Evolutionary conservation across 2,888 invertebrate species (phyloP).

Genomic region (Nycteola revayana): DNA sequence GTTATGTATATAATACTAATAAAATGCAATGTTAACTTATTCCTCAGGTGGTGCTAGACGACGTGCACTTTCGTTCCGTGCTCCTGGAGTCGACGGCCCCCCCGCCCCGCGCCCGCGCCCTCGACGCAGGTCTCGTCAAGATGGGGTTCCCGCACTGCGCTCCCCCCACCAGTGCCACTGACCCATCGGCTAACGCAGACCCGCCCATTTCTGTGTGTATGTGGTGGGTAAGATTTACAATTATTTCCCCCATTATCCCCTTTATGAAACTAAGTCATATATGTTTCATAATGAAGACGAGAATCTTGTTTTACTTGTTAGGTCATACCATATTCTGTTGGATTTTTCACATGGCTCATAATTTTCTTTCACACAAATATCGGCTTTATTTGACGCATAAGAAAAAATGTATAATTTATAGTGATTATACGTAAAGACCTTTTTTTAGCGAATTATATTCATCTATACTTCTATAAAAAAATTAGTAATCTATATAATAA

Average conservation of each 20-base stretch:
- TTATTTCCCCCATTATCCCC: background rate
- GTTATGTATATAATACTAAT: no score
- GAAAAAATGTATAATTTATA: no score
- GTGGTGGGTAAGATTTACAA: slow-evolving; percentile 83
- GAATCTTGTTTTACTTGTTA: background rate
- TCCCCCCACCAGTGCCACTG: slow-evolving; percentile 77
- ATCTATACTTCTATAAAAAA: no score
- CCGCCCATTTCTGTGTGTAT: slow-evolving; percentile 94
- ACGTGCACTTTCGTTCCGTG: slow-evolving; percentile 85
- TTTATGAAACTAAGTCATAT: background rate
- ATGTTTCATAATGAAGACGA: background rate
- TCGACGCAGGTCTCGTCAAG: slow-evolving; percentile 92
- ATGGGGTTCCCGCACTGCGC: slow-evolving; percentile 97
- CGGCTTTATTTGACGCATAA: no score
- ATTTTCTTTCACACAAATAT: no score
- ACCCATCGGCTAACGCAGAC: slow-evolving; percentile 66
- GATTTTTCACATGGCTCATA: no score
- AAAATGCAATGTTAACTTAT: no score
- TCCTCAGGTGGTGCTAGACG: slow-evolving; percentile 86
- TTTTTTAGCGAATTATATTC: no score
- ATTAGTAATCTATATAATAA: no score
- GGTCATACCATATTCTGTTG: slow-evolving; percentile 80
- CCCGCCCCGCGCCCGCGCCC: slow-evolving; percentile 81
- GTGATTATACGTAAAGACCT: no score
- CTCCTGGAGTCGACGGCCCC: slow-evolving; percentile 82